Conservation (phyloP, 2,888 invertebrate species). For the Scaptodrosophila latifasciaeformis region DNA sequence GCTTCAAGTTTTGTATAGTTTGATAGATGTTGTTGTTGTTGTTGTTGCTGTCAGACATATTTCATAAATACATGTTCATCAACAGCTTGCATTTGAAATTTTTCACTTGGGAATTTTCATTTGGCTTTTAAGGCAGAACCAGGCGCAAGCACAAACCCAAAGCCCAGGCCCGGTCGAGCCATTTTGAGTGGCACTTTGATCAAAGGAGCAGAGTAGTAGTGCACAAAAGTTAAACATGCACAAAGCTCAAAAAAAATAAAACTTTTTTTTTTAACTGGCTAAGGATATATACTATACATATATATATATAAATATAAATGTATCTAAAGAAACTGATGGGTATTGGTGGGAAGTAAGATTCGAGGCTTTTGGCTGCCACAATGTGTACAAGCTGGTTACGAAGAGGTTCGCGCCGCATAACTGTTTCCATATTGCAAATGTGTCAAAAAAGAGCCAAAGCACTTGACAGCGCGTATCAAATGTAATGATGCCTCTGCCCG, state of each 20-base stretch:
- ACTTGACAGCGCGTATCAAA: conserved; percentile 59
- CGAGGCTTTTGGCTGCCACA: conserved; percentile 48
- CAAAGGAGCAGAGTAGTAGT: conserved; percentile 46
- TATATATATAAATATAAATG: no score
- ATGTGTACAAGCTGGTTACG: no score
- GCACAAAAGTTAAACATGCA: conserved; percentile 61
- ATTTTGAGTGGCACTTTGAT: conserved; percentile 43
- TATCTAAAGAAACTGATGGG: conserved; percentile 40
- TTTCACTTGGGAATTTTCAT: background rate
- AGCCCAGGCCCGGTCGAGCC: no score
- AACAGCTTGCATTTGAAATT: background rate
- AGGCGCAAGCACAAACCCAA: no score
- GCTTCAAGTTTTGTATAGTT: conserved; percentile 47
- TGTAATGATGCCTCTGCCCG: conserved; percentile 51
- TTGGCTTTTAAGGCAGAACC: background rate
- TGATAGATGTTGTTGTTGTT: conserved; percentile 47
- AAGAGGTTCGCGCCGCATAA: conserved; percentile 30
- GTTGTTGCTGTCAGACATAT: conserved; percentile 27
- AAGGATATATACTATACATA: no score
- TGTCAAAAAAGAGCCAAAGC: conserved; percentile 17
- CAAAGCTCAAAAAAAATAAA: conserved; percentile 55
- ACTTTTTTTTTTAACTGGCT: conserved; percentile 42
- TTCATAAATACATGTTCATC: background rate
- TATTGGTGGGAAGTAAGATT: conserved; percentile 28
- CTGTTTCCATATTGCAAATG: conserved; percentile 55